phyloP scores from a whole-genome alignment of 1,140 invertebrate genomes.

The Leptestheria dahalacensis region DNA sequence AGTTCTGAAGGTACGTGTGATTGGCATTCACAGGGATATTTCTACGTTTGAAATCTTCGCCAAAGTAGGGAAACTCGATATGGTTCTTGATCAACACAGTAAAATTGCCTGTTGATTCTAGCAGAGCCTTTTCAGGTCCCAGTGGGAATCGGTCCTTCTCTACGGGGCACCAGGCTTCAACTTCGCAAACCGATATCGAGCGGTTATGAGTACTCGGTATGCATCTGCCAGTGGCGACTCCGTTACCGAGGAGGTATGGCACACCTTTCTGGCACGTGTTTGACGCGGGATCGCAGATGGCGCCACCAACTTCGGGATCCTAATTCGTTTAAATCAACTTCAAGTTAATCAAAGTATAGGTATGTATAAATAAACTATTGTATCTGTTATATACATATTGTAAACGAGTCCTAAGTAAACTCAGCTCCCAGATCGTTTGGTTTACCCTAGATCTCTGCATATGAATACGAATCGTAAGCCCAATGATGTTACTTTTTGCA shows the following conservation, averaged over 20 bases:
- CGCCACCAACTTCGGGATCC: constrained; percentile 21
- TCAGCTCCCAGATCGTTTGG: no score
- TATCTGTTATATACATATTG: no score
- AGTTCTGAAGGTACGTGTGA: constrained; percentile 28
- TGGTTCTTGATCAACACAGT: constrained; percentile 40
- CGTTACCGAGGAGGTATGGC: constrained; percentile 26
- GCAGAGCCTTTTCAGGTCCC: constrained; percentile 25
- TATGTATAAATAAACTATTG: no score
- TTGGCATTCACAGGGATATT: constrained; percentile 31
- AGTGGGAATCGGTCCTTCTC: constrained; percentile 28
- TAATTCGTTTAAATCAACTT: no score
- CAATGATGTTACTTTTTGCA: no score
- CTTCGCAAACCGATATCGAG: constrained; percentile 28
- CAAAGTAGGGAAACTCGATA: constrained; percentile 33
- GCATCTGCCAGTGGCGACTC: constrained; percentile 33
- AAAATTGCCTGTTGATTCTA: constrained; percentile 31
- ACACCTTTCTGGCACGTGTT: constrained; percentile 22
- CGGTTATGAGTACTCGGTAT: constrained; percentile 19
- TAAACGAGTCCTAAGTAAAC: no score
- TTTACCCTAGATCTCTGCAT: no score
- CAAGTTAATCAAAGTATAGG: no score
- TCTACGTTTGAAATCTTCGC: constrained; percentile 22
- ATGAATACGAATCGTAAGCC: no score
- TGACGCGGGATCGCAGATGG: constrained; percentile 14
- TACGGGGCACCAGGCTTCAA: constrained; percentile 38